Percentiles rank a stretch among this genome's conserved stretches.
phyloP scores from a whole-genome alignment of 1,140 invertebrate species.

The Chymomyza costata region DNA sequence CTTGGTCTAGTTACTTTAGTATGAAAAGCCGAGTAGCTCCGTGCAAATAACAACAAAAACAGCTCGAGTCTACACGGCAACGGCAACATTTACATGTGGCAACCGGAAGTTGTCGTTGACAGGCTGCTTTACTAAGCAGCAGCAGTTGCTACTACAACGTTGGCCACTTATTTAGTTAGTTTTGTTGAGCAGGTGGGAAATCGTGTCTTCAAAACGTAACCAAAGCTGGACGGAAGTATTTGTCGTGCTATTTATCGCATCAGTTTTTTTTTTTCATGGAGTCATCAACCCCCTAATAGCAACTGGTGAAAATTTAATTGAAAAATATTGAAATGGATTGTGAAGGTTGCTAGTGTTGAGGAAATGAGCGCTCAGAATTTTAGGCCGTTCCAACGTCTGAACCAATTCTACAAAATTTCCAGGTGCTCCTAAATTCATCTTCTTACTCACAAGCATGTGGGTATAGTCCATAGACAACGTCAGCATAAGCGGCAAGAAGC shows the following conservation, averaged over 20 bases:
- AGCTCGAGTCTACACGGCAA: too few relatives aligned
- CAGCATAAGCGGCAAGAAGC: too few relatives aligned
- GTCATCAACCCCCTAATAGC: slow-evolving; percentile 29
- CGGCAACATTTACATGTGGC: slow-evolving; percentile 47
- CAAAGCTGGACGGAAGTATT: slow-evolving; percentile 55
- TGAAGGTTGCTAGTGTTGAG: slow-evolving; percentile 13
- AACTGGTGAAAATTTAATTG: slow-evolving; percentile 73
- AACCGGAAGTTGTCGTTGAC: slow-evolving; percentile 38
- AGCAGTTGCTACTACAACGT: neutral
- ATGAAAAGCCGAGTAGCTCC: too few relatives aligned
- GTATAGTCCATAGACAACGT: too few relatives aligned
- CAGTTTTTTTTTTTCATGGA: slow-evolving; percentile 49
- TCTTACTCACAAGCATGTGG: too few relatives aligned
- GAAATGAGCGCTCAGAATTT: too few relatives aligned
- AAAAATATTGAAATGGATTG: slow-evolving; percentile 38
- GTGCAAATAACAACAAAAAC: too few relatives aligned
- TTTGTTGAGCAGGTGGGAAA: slow-evolving; percentile 19
- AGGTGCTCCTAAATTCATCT: too few relatives aligned
- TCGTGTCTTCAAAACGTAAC: slow-evolving; percentile 19
- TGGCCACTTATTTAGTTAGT: neutral
- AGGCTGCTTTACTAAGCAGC: neutral
- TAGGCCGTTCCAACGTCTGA: too few relatives aligned
- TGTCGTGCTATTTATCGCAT: slow-evolving; percentile 70
- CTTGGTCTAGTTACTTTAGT: too few relatives aligned
- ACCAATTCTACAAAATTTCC: too few relatives aligned